Evolutionary conservation across 2,797 vertebrate genomes (phyloP), one percentile per base, ranked within the genome.

Genomic region (Ammospiza maritima): DNA sequence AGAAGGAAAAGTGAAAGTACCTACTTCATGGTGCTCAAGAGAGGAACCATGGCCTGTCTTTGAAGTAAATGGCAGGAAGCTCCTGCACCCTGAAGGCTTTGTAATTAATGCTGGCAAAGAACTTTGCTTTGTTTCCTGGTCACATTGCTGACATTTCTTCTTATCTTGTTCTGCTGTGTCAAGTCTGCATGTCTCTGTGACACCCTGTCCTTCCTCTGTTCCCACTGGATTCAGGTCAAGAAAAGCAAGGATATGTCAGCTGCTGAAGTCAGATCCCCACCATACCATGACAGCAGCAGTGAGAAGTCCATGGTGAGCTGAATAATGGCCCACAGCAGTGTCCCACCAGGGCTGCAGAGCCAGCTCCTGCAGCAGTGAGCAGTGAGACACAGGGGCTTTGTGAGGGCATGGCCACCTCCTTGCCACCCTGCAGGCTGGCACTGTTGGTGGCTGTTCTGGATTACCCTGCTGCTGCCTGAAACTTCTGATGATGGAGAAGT

Each of bases 251-350:
- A 30, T 51, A 13, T 40, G 6, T 15, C 50, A 93, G 50, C 26
- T 87, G 29, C 78, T 50, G 66, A 64, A 26, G 53, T 23, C 44
- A 34, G 10, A 51, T 44, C 38, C 26, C 29, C 58, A n/a, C 23
- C 4, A 2, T 4, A 1, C 26, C 45, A 19, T 50, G 71, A 6
- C 38, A 48, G 2, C 56, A 64, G 18, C 58, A 50, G 47, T 1
- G 20, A 58, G 34, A 38, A 89, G 32, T 3, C 58, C 5, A 0
- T 4, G 22, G 16, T 22, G 70, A 78, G 25, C 65, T 90, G 53
- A 67, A 11, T 40, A 56, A 40, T 1, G 5, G 29, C 30, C 2
- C n/a, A 13, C 0, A 20, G 48, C 48, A 42, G 48, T 3, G 16
- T 70, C 25, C 20, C 23, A 38, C 3, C 4, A 1, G 51, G 47